A percentile compares a stretch with the other conserved stretches of the same genome.
These are phyloP conservation scores for Tragelaphus strepsiceros DNA, from an alignment of 2,113 vertebrate genomes.

Conservation along the genomic window DNA sequence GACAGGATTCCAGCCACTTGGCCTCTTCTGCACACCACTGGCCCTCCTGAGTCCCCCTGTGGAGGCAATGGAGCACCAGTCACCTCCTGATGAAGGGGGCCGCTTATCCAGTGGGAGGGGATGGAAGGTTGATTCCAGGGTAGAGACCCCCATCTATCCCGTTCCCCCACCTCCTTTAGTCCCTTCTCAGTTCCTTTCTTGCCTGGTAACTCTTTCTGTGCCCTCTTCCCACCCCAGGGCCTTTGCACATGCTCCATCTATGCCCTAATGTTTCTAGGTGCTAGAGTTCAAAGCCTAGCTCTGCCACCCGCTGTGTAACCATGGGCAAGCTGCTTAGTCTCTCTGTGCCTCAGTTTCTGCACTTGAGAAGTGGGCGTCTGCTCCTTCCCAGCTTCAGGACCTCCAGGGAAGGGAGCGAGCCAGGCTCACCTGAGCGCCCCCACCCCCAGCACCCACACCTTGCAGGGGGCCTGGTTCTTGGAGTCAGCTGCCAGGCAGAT, in stretches of 20 bases:
- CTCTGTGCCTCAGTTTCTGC: background rate
- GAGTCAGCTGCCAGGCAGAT: background rate
- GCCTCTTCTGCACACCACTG: conserved; percentile 34
- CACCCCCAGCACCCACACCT: background rate
- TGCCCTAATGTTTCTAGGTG: background rate
- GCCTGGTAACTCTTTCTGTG: background rate
- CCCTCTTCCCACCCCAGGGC: background rate
- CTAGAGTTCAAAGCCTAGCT: background rate
- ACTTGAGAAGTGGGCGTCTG: background rate
- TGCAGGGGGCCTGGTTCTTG: background rate
- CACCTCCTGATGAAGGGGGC: background rate
- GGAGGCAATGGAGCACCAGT: fast-evolving
- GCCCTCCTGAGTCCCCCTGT: conserved; percentile 60
- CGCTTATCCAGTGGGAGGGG: background rate
- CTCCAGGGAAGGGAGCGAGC: background rate
- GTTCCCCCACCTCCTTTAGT: background rate
- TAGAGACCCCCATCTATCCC: background rate
- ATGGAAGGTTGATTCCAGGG: background rate
- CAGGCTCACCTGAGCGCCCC: fast-evolving
- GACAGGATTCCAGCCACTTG: background rate
- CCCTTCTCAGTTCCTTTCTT: background rate
- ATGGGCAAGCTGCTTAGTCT: fast-evolving
- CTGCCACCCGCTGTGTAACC: fast-evolving
- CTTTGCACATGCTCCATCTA: background rate
- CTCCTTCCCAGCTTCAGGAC: background rate